A percentile compares a stretch with the other conserved stretches of the same genome.
phyloP scores from a whole-genome alignment of 2,888 invertebrate genomes.

The Lasioglossum morio region DNA sequence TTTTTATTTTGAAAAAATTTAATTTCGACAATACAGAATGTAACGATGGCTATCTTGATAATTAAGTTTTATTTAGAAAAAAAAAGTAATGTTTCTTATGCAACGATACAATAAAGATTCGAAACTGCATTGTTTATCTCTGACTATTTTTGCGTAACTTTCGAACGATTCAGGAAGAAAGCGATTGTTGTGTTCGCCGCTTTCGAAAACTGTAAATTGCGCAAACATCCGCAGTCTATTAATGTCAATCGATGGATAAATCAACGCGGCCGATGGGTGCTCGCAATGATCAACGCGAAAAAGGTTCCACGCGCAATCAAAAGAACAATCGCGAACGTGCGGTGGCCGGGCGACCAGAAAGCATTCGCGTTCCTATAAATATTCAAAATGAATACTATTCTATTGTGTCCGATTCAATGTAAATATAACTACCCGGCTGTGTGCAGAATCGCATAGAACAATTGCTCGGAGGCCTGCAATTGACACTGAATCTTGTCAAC shows the following conservation, averaged over 20 bases:
- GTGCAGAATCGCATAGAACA: not conserved
- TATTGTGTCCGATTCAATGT: conserved; percentile 10
- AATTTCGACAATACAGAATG: too few relatives aligned
- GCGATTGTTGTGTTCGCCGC: not conserved
- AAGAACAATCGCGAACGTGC: conserved; percentile 9
- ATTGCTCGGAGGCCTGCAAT: not conserved
- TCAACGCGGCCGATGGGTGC: not conserved
- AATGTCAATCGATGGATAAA: conserved; percentile 3
- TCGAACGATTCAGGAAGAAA: not conserved
- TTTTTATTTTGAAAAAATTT: too few relatives aligned
- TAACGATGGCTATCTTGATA: too few relatives aligned
- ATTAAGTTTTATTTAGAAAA: too few relatives aligned
- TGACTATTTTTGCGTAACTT: not conserved
- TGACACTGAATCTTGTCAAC: conserved; percentile 12
- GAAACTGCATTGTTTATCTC: not conserved
- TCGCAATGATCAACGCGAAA: not conserved
- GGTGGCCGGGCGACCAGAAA: not conserved
- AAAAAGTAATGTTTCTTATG: not conserved
- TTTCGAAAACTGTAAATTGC: not conserved
- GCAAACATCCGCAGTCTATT: conserved; percentile 2
- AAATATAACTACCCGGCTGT: conserved; percentile 6
- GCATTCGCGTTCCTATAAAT: conserved; percentile 10
- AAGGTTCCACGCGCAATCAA: not conserved
- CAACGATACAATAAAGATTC: too few relatives aligned
- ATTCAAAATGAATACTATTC: conserved; percentile 18